Evolutionary conservation across 2,113 vertebrate species (phyloP), one percentile per base, ranked within the genome.

Genomic region (Podiceps cristatus): DNA sequence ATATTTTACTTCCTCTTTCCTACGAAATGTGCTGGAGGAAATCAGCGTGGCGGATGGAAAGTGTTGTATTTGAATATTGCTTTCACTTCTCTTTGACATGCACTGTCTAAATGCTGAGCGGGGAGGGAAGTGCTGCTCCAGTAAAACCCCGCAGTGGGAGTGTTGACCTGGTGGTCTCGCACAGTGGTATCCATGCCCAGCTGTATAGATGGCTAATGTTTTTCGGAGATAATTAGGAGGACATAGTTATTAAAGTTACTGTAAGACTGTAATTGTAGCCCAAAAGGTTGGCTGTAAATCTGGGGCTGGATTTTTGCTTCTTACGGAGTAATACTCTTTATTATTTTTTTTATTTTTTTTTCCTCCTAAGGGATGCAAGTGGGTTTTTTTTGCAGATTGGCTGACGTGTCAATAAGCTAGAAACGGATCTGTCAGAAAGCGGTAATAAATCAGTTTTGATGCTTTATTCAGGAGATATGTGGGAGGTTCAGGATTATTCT

Each of bases 1-100:
- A 44, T 84, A 67, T 71, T 80, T 87, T 42, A 49, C 73, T 96
- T 96, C 89, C 64, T 14, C 40, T 94, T 96, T 89, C 64, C 86
- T 94, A n/a, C 4, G 24, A 9, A 91, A 60, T 35, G 10, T 20
- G 18, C 52, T 29, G 40, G 68, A 59, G 79, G 22, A 50, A 79
- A 60, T 84, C 24, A 52, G 75, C 83, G 27, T 7, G 66, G 76
- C 1, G 7, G 22, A 13, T 93, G 74, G 90, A 71, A 91, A 97
- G 86, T 84, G 74, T 50, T 2, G 0, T 8, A 37, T 67, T 78
- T 79, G 69, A 91, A 56, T 87, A 62, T 10, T 42, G 17, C 86
- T 97, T 95, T 96, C 92, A 78, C 80, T 95, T 97, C 67, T 83
- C 73, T n/a, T 42, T 49, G 72, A 8, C 14, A 1, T 15, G 17